Percentiles rank a stretch among this genome's conserved stretches.
Evolutionary conservation across 2,797 vertebrate species (phyloP).

Genomic region (Hippoglossus hippoglossus): DNA sequence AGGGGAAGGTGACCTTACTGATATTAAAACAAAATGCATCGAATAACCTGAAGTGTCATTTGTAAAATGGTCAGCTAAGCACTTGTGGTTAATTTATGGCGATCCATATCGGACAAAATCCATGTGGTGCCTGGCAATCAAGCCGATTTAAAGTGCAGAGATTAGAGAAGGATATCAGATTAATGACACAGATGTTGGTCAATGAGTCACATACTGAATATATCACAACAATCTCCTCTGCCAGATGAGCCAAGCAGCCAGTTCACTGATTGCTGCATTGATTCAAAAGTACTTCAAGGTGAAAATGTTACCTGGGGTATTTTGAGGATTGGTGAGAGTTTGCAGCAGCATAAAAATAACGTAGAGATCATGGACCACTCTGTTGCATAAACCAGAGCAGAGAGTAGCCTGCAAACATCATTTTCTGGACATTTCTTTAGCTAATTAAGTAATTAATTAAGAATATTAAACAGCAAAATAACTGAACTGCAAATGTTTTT

Average conservation of each 20-base stretch:
- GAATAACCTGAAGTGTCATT: not conserved
- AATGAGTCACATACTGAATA: conserved; percentile 30
- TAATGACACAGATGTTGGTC: conserved; percentile 41
- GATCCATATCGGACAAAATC: not conserved
- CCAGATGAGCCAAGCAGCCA: conserved; percentile 30
- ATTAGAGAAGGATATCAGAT: conserved; percentile 38
- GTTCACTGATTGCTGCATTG: conserved; percentile 45
- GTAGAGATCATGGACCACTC: not conserved
- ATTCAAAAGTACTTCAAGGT: conserved; percentile 44
- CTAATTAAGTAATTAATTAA: no score
- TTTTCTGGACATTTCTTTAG: no score
- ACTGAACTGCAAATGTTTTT: no score
- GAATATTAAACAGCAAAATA: no score
- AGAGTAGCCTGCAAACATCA: no score
- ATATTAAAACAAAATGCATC: not conserved
- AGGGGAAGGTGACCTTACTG: no score
- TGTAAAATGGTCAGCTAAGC: not conserved
- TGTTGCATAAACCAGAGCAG: not conserved
- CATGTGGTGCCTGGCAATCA: not conserved
- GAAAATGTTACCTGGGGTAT: conserved; percentile 11
- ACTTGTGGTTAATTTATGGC: not conserved
- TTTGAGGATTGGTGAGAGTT: not conserved
- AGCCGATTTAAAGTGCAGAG: not conserved
- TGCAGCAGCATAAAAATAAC: not conserved
- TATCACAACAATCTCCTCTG: conserved; percentile 37